Conservation (phyloP, 2,113 vertebrate genomes). For the Mixornis gularis region DNA sequence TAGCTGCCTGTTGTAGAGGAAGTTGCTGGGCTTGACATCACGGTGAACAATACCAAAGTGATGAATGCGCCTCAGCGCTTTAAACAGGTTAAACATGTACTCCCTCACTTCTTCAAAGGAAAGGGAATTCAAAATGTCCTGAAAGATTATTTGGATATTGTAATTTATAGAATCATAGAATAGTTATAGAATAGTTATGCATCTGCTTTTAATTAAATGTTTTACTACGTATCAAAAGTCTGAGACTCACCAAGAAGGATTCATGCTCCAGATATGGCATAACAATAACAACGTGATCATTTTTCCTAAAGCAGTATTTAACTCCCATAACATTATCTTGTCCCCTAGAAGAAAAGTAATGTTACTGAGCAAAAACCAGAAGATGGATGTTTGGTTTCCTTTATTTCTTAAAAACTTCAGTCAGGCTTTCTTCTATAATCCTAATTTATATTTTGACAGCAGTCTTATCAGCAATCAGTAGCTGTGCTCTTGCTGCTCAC, state of each 20-base stretch:
- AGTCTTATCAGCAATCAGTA: background rate
- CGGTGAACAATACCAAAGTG: conserved; percentile 95
- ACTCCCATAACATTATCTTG: conserved; percentile 95
- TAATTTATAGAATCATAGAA: background rate
- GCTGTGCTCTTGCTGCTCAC: background rate
- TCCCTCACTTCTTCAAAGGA: conserved; percentile 89
- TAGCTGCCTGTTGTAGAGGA: conserved; percentile 82
- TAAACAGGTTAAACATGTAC: conserved; percentile 93
- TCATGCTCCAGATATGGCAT: conserved; percentile 97
- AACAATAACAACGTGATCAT: conserved; percentile 94
- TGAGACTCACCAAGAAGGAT: conserved; percentile 84
- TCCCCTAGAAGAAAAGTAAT: conserved; percentile 77
- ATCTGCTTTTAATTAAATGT: conserved; percentile 19
- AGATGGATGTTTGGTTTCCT: background rate
- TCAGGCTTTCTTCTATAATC: background rate
- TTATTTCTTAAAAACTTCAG: background rate
- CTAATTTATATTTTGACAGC: background rate
- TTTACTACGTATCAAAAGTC: background rate
- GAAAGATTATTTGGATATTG: conserved; percentile 47
- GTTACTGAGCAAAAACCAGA: background rate
- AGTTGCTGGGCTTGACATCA: conserved; percentile 92
- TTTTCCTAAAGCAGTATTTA: conserved; percentile 92
- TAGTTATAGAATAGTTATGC: background rate
- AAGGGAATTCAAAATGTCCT: conserved; percentile 88
- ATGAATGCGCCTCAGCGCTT: conserved; percentile 90